Evolutionary conservation across 2,888 invertebrate genomes (phyloP), one percentile per base, ranked within the genome.

Genomic region (Cosmia trapezina): DNA sequence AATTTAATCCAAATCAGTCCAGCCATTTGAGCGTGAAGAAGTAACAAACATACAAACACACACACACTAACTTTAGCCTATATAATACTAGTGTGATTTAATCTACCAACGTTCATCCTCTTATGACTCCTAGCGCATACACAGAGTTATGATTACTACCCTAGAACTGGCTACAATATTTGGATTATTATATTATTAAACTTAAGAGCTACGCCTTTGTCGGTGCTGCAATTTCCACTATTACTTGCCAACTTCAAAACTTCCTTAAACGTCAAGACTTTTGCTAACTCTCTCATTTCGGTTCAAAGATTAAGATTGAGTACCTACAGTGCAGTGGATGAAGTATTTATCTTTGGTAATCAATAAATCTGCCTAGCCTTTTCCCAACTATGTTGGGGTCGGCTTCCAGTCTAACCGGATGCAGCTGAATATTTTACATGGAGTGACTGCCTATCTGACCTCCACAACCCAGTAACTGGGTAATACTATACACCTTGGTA

Each of bases 121-220:
- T 28, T 54, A 73, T 19, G n/a, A 61, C 45, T 59, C 22, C 57
- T 17, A 33, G 28, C 22, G 8, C 61, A 53, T 49, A 37, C 9
- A 45, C 33, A 14, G n/a, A 62, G 8, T 53, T 67, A 53, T 43
- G 80, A 74, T 59, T 47, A 57, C 61, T 57, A n/a, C 47, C 19
- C 19, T 45, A 54, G 59, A 59, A 51, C 62, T 37, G 37, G 59
- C 19, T 28, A 12, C 11, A 81, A 54, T 49, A 59, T 78, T 67
- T 53, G 14, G 43, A 54, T 81, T 76, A 81, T 74, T 80, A 61
- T 41, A 80, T 76, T 80, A 74, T 76, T 81, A 28, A 81, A 76
- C 67, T 77, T 43, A 67, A 60, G 62, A 61, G 54, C 33, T 63
- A 57, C 28, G 53, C 17, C 28, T 59, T 81, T 68, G 77, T 45